A percentile compares a stretch with the other conserved stretches of the same genome.
Evolutionary conservation across 1,140 invertebrate genomes (phyloP).

Genomic region (Zaprionus ghesquierei): DNA sequence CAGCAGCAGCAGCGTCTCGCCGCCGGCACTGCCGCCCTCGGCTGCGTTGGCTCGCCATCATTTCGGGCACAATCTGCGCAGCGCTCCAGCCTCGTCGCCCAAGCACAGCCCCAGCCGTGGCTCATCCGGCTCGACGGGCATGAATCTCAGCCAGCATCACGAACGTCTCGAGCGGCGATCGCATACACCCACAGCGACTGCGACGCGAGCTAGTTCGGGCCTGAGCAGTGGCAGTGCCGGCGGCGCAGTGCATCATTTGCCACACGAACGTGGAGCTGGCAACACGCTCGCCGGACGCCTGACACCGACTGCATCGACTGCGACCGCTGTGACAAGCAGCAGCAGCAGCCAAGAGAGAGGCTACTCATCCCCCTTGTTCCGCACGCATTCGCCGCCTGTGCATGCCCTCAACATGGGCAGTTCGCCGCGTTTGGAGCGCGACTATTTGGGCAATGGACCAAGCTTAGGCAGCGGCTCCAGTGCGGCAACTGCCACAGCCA

Average conservation of each 20-base stretch:
- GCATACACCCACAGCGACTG: conserved; percentile 63
- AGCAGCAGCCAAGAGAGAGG: conserved; percentile 72
- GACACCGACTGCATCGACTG: conserved; percentile 39
- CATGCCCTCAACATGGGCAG: conserved; percentile 63
- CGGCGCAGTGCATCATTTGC: conserved; percentile 34
- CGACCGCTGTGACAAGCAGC: conserved; percentile 40
- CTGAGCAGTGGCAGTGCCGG: conserved; percentile 28
- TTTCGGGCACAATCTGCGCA: conserved; percentile 56
- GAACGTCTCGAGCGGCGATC: conserved; percentile 65
- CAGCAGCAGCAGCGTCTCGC: conserved; percentile 47
- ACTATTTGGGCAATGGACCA: conserved; percentile 74
- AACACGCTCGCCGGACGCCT: conserved; percentile 33
- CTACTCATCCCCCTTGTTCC: conserved; percentile 79
- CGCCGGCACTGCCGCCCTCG: conserved; percentile 56
- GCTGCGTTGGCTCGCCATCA: conserved; percentile 57
- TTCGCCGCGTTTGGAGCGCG: conserved; percentile 70
- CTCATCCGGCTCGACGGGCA: conserved; percentile 33
- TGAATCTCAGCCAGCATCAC: conserved; percentile 52
- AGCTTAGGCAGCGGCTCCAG: conserved; percentile 30
- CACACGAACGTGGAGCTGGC: conserved; percentile 20
- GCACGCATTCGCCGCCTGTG: conserved; percentile 66
- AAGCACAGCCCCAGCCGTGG: conserved; percentile 66
- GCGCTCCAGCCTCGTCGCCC: conserved; percentile 42
- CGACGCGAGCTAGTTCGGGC: conserved; percentile 41
- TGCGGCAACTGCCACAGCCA: conserved; percentile 21